A percentile compares a stretch with the other conserved stretches of the same genome.
Conservation (phyloP, 1,140 invertebrate genomes). For the Onthophagus taurus region DNA sequence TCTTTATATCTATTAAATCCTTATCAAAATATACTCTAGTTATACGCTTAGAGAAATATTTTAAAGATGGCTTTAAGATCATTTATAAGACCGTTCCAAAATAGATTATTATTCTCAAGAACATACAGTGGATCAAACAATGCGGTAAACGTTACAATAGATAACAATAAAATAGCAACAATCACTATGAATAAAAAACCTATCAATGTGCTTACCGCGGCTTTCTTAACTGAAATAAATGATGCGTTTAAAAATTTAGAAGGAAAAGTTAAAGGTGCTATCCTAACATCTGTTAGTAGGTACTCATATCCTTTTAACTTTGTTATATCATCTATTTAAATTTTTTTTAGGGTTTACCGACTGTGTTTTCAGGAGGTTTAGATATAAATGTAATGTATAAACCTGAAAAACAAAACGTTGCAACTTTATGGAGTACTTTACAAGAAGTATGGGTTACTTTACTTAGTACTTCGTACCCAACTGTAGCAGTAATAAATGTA, state of each 20-base stretch:
- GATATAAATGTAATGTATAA: conserved; percentile 86
- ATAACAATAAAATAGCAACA: conserved; percentile 57
- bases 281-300: conserved; percentile 71
- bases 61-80: too few species aligned
- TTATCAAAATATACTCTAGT: too few species aligned
- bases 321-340: too few species aligned
- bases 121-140: conserved; percentile 14
- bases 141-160: conserved; percentile 44
- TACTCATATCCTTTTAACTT: background rate
- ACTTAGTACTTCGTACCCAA: conserved; percentile 58
- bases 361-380: conserved; percentile 71
- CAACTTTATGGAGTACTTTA: conserved; percentile 63
- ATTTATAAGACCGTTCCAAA: too few species aligned
- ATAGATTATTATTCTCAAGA: too few species aligned
- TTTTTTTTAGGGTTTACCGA: conserved; percentile 52
- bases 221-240: conserved; percentile 55
- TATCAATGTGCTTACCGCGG: conserved; percentile 74
- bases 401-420: conserved; percentile 55
- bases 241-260: conserved; percentile 55
- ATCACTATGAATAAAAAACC: conserved; percentile 65
- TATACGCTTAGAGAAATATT: too few species aligned
- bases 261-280: conserved; percentile 62
- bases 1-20: too few species aligned
- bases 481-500: conserved; percentile 81
- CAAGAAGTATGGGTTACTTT: conserved; percentile 75